Base-by-base conservation (phyloP, 2,888 invertebrate genomes). In the Andrena fulva region DNA sequence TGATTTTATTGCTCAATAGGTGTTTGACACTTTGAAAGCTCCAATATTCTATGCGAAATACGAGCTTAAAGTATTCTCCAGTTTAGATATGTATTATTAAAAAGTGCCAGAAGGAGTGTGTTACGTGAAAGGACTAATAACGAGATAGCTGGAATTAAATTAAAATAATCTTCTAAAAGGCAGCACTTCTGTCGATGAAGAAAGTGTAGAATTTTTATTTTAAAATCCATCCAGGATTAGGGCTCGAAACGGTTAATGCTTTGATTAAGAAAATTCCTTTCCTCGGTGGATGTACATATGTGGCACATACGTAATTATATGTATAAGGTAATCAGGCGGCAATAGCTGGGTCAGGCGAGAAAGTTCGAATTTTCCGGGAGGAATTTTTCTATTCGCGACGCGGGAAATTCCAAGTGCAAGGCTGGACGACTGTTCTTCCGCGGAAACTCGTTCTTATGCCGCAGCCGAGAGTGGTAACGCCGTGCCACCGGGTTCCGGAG, bases 371-470 rank as follows among this genome's bases (percentile, higher is more conserved):
- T 60, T 73, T 42, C 63, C n/a, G 52, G 24, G 27, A 68, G n/a
- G 48, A 62, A 84, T 81, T 78, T 77, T 81, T 78, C 73, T 24
- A 71, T 54, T 20, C 31, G 50, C 20, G 52, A 48, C 5, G 33
- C 2, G 48, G 60, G 67, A 64, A 69, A 84, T 74, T 80, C 67
- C 29, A 63, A 66, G 69, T 56, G 74, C 64, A 52, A 56, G 5
- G 6, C n/a, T 24, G 24, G 33, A 33, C 31, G 74, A 54, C 33
- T 72, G 75, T 82, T 80, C 79, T 74, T 80, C 35, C 35, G 63
- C 35, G 68, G 72, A 75, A 62, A 72, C 66, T 75, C 72, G 82
- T 82, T 77, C 79, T 76, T 71, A 64, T 52, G 52, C 69, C 80
- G 75, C 75, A 75, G 72, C 31, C 62, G 76, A 72, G 63, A 66